Percentiles rank a stretch among this genome's conserved stretches.
These are phyloP conservation scores for Colaptes auratus DNA, from an alignment of 2,113 vertebrate species.

Conservation along the genomic window DNA sequence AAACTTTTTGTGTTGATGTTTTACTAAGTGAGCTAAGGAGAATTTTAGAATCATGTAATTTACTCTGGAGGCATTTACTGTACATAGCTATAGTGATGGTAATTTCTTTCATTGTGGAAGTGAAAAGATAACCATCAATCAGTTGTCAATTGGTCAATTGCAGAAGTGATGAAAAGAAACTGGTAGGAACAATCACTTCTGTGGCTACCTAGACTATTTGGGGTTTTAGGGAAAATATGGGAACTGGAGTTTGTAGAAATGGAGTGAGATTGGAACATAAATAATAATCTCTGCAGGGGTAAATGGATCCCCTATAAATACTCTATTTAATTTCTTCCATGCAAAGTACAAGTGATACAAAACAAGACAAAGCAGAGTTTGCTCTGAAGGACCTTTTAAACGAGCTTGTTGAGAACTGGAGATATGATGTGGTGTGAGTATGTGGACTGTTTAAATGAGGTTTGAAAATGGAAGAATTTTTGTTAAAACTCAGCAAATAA, in stretches of 20 bases:
- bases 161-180: conserved; percentile 93
- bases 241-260: conserved; percentile 81
- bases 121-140: conserved; percentile 99
- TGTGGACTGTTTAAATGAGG: background rate
- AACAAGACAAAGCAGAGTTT: background rate
- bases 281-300: conserved; percentile 3
- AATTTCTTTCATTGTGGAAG: conserved; percentile 96
- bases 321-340: background rate
- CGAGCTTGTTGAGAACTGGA: background rate
- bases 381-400: background rate
- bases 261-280: conserved; percentile 73
- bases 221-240: conserved; percentile 86
- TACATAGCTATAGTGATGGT: conserved; percentile 99
- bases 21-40: conserved; percentile 88
- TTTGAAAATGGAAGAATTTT: background rate
- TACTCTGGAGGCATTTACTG: conserved; percentile 98
- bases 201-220: conserved; percentile 90
- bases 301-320: background rate
- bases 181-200: conserved; percentile 89
- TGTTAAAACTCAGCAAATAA: background rate
- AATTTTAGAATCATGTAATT: conserved; percentile 99
- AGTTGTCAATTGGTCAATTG: conserved; percentile 99
- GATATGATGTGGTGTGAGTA: background rate
- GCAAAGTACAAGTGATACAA: background rate
- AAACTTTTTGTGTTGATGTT: conserved; percentile 94